Evolutionary conservation across 2,888 invertebrate species (phyloP).

Genomic region (Acleris cristana): DNA sequence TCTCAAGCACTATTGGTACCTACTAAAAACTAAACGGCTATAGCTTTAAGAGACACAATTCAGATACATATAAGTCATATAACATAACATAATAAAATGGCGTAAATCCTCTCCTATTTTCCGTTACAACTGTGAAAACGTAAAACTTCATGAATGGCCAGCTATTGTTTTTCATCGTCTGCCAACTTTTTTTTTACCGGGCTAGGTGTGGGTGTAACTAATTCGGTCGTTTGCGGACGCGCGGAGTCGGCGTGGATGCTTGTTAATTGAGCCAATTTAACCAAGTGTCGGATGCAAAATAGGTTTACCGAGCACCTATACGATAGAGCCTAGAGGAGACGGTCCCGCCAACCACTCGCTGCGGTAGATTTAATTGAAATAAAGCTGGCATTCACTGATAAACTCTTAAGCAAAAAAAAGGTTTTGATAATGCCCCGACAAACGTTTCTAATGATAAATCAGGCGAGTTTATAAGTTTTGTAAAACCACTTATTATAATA

Average conservation of each 20-base stretch:
- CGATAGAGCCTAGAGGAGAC: conserved; percentile 23
- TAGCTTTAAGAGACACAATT: neutral
- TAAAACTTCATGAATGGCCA: conserved; percentile 33
- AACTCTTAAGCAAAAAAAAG: neutral
- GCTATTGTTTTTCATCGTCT: conserved; percentile 22
- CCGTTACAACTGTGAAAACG: conserved; percentile 20
- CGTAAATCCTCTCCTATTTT: conserved; percentile 12
- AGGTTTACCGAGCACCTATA: conserved; percentile 49
- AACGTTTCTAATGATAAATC: too few species aligned
- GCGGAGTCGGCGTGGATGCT: conserved; percentile 45
- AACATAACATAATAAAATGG: conserved; percentile 2
- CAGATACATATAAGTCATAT: neutral
- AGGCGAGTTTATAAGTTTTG: too few species aligned
- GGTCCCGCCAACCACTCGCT: conserved; percentile 15
- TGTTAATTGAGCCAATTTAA: conserved; percentile 59
- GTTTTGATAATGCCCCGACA: too few species aligned
- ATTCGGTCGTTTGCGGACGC: conserved; percentile 37
- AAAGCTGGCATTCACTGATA: conserved; percentile 1
- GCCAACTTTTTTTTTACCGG: conserved; percentile 34
- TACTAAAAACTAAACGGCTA: neutral
- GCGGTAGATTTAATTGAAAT: conserved; percentile 12
- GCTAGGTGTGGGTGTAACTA: conserved; percentile 31
- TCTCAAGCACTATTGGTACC: neutral
- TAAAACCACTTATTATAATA: too few species aligned
- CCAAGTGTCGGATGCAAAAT: conserved; percentile 43